Percentiles rank a stretch among this genome's conserved stretches.
Conservation (phyloP, 2,888 invertebrate species). For the Cheilosia scutellata region DNA sequence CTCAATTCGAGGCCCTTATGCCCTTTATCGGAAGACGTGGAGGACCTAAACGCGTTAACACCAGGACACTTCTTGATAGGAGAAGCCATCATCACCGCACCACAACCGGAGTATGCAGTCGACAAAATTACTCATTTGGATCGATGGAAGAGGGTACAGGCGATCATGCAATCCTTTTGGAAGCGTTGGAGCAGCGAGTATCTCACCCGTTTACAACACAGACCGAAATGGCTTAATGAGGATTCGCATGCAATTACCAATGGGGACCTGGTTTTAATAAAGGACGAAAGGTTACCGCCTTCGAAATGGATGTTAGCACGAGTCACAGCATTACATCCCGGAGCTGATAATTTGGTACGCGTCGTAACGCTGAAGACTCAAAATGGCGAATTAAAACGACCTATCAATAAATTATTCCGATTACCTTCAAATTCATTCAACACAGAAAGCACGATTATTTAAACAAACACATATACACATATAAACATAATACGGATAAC, state of each 20-base stretch:
- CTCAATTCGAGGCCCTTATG: conserved; percentile 6
- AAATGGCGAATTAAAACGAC: conserved; percentile 1
- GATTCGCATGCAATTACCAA: neutral
- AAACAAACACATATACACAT: conserved; percentile 10
- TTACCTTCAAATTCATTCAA: conserved; percentile 10
- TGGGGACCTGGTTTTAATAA: no score
- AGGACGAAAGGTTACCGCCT: no score
- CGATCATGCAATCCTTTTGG: conserved; percentile 14
- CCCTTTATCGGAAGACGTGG: neutral
- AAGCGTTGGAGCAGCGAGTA: conserved; percentile 21
- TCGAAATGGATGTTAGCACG: neutral
- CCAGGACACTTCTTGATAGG: conserved; percentile 19
- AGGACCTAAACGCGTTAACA: conserved; percentile 7
- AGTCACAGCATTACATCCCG: neutral
- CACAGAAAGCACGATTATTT: conserved; percentile 9
- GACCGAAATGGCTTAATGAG: conserved; percentile 10
- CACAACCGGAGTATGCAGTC: conserved; percentile 2
- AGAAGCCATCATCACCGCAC: conserved; percentile 2
- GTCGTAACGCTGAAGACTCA: neutral
- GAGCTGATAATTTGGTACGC: neutral
- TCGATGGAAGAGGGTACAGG: conserved; percentile 10
- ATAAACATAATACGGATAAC: conserved; percentile 3
- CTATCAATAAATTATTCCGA: conserved; percentile 4
- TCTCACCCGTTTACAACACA: conserved; percentile 21
- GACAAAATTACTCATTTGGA: neutral